These are phyloP conservation scores for Amiota mariae DNA, from an alignment of 2,888 invertebrate species.

Conservation along the genomic window DNA sequence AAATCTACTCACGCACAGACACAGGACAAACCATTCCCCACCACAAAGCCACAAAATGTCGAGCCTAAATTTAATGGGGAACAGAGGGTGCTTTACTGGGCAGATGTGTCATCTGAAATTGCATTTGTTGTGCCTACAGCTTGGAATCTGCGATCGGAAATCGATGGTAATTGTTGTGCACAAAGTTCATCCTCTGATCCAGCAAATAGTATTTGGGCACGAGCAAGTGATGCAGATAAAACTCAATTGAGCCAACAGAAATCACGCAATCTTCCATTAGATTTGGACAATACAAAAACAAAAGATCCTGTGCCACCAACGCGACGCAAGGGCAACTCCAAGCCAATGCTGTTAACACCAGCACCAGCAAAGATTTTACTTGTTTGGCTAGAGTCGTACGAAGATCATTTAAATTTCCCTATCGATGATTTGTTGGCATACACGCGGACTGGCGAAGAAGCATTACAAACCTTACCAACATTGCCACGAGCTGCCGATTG, in stretches of 20 bases:
- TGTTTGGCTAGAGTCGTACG: conserved; percentile 96
- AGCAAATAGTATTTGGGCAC: conserved; percentile 62
- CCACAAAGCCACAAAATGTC: conserved; percentile 27
- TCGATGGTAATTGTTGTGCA: conserved; percentile 72
- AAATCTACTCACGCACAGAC: conserved; percentile 50
- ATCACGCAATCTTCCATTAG: conserved; percentile 81
- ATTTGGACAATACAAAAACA: conserved; percentile 74
- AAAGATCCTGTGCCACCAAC: conserved; percentile 77
- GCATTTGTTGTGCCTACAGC: conserved; percentile 92
- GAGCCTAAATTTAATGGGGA: conserved; percentile 88
- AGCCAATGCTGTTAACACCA: conserved; percentile 76
- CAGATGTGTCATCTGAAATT: conserved; percentile 94
- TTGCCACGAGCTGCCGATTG: conserved; percentile 78
- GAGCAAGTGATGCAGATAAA: conserved; percentile 54
- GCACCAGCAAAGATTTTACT: conserved; percentile 87
- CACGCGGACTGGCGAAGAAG: conserved; percentile 88
- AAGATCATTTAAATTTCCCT: conserved; percentile 92
- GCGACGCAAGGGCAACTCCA: conserved; percentile 76
- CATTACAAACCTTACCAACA: conserved; percentile 74
- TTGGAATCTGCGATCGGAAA: conserved; percentile 74
- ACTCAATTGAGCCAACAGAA: conserved; percentile 74
- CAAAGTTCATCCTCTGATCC: conserved; percentile 60
- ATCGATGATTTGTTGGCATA: conserved; percentile 85
- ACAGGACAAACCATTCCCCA: conserved; percentile 35
- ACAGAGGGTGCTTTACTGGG: conserved; percentile 93